Evolutionary conservation across 23 tunicate genomes (phyloP), one percentile per base, ranked within the genome.

Genomic region (Clavelina lepadiformis): DNA sequence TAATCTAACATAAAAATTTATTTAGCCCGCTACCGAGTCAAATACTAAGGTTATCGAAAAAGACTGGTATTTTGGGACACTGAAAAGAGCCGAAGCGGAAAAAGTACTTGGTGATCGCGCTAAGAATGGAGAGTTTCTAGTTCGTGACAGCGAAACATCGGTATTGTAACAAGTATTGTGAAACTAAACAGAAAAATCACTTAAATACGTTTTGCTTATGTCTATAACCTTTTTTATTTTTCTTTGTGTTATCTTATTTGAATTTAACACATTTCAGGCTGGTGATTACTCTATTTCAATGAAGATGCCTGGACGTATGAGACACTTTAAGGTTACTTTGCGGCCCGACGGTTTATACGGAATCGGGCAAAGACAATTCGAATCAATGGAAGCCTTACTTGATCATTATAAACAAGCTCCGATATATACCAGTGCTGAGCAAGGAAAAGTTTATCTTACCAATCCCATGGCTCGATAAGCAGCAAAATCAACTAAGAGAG

Each of bases 201-300:
- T n/a, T n/a, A n/a, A n/a, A n/a, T n/a, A n/a, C n/a, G n/a, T n/a
- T n/a, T n/a, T n/a, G n/a, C n/a, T n/a, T n/a, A n/a, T n/a, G n/a
- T n/a, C n/a, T n/a, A n/a, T n/a, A n/a, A n/a, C n/a, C n/a, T n/a
- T n/a, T n/a, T n/a, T n/a, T n/a, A n/a, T n/a, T n/a, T n/a, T n/a
- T n/a, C n/a, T n/a, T n/a, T n/a, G n/a, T n/a, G n/a, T n/a, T n/a
- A n/a, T n/a, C n/a, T n/a, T n/a, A n/a, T n/a, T n/a, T n/a, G n/a
- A 44, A 13, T 44, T n/a, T n/a, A n/a, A n/a, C n/a, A n/a, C n/a
- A n/a, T n/a, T n/a, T 33, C 31, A 83, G 82, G 65, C 63, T 32
- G 98, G 98, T 26, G 94, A 88, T 33, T 87, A 49, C 49, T 94
- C 99, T 0, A 94, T 94, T 3, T 94, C 99, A 21, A 82, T 94